A percentile compares a stretch with the other conserved stretches of the same genome.
Conservation (phyloP, 2,888 invertebrate genomes). For the Eristalis arbustorum region DNA sequence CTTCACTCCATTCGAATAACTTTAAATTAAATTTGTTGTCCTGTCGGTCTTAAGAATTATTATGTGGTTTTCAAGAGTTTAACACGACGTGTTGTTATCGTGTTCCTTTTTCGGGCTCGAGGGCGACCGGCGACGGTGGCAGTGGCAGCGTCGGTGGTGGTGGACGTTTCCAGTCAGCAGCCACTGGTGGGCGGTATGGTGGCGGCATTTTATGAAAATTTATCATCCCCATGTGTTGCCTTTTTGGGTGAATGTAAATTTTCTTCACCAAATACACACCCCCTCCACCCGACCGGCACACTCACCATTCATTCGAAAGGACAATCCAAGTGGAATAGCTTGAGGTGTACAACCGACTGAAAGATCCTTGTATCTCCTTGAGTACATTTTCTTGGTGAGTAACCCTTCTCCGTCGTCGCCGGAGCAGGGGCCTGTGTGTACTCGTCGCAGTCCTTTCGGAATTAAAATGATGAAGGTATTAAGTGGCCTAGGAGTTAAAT, state of each 20-base stretch:
- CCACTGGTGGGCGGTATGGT: conserved; percentile 11
- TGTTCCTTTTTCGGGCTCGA: conserved; percentile 42
- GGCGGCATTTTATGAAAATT: conserved; percentile 68
- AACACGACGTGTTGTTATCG: conserved; percentile 70
- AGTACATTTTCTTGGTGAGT: conserved; percentile 54
- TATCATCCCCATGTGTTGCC: conserved; percentile 71
- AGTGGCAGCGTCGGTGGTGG: not conserved
- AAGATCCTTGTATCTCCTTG: conserved; percentile 68
- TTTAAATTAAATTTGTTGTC: conserved; percentile 71
- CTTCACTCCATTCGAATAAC: conserved; percentile 70
- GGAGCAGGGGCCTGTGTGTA: not conserved
- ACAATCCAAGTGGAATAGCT: conserved; percentile 68
- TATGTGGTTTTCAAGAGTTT: conserved; percentile 77
- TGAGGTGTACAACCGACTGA: conserved; percentile 63
- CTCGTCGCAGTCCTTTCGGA: conserved; percentile 52
- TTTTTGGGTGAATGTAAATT: conserved; percentile 61
- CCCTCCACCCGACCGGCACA: not conserved
- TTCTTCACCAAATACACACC: not conserved
- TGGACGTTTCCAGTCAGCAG: not conserved
- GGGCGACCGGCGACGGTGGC: not conserved
- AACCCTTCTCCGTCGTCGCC: conserved; percentile 46
- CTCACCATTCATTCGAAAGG: conserved; percentile 44
- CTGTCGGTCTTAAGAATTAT: conserved; percentile 76
- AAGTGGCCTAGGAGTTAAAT: conserved; percentile 70
- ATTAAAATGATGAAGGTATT: conserved; percentile 71